A percentile compares a stretch with the other conserved stretches of the same genome.
phyloP scores from a whole-genome alignment of 2,888 invertebrate species.

The Agrotis segetum region DNA sequence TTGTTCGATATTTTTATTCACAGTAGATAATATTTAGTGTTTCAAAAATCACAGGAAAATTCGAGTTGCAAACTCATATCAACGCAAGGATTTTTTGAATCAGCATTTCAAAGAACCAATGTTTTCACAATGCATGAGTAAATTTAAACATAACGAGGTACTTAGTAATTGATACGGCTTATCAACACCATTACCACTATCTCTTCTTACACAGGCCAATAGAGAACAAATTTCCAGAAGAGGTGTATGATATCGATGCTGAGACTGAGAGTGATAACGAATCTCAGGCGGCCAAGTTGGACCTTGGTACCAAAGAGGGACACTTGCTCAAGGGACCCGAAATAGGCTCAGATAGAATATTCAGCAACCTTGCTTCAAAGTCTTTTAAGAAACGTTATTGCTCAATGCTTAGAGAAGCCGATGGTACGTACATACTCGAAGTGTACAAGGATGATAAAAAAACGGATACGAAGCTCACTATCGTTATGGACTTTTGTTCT shows the following conservation, averaged over 20 bases:
- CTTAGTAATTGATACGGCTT: conserved; percentile 34
- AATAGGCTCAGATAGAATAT: conserved; percentile 96
- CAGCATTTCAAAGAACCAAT: conserved; percentile 43
- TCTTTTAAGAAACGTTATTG: conserved; percentile 97
- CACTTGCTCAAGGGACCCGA: conserved; percentile 98
- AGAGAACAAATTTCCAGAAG: conserved; percentile 91
- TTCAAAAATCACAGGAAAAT: conserved; percentile 6
- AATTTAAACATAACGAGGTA: conserved; percentile 22
- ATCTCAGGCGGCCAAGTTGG: conserved; percentile 92
- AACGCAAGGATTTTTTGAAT: conserved; percentile 25
- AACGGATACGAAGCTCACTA: conserved; percentile 97
- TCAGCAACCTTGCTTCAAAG: conserved; percentile 97
- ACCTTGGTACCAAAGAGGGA: conserved; percentile 97
- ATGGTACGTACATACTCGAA: conserved; percentile 97
- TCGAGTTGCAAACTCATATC: conserved; percentile 20
- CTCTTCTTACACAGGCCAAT: conserved; percentile 76
- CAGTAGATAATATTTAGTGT: conserved; percentile 5
- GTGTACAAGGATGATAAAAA: conserved; percentile 98
- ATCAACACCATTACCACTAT: conserved; percentile 51
- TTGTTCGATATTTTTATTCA: neutral
- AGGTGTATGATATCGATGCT: conserved; percentile 97
- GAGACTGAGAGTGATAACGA: conserved; percentile 96
- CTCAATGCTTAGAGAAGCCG: conserved; percentile 97
- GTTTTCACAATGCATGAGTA: conserved; percentile 31
- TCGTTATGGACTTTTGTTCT: conserved; percentile 98